Conservation (phyloP, 2,888 invertebrate genomes). For the Dione vanillae region DNA sequence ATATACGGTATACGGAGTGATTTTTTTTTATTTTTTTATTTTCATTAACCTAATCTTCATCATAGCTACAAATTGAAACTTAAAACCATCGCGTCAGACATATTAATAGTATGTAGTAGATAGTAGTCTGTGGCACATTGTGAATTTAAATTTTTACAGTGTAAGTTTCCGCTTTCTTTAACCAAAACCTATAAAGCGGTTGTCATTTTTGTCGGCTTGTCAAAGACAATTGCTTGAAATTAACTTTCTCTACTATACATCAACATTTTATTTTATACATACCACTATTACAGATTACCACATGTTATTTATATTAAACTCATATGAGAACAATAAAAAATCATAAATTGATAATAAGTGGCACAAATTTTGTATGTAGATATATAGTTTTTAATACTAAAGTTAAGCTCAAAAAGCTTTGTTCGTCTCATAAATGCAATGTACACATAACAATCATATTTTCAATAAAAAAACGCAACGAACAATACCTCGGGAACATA, state of each 20-base stretch:
- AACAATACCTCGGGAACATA: constrained; percentile 23
- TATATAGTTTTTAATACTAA: neutral
- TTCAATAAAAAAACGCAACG: constrained; percentile 33
- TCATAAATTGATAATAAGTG: no score
- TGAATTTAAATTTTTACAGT: constrained; percentile 1
- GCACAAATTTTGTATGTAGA: neutral
- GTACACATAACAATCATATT: constrained; percentile 34
- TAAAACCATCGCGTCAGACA: neutral
- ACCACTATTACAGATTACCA: neutral
- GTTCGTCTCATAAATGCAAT: neutral
- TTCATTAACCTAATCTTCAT: neutral
- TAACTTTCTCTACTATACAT: neutral
- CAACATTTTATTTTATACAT: neutral
- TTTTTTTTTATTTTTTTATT: no score
- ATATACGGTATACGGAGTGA: no score
- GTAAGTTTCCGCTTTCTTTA: constrained; percentile 14
- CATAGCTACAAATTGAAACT: neutral
- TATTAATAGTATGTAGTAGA: no score
- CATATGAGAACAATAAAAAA: no score
- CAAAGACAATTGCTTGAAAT: neutral
- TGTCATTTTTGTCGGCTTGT: constrained; percentile 8
- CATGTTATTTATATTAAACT: no score
- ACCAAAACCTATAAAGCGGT: neutral
- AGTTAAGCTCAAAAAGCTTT: neutral
- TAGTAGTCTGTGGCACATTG: neutral